Evolutionary conservation across 1,140 invertebrate genomes (phyloP).

Genomic region (Papilio aristodemus): DNA sequence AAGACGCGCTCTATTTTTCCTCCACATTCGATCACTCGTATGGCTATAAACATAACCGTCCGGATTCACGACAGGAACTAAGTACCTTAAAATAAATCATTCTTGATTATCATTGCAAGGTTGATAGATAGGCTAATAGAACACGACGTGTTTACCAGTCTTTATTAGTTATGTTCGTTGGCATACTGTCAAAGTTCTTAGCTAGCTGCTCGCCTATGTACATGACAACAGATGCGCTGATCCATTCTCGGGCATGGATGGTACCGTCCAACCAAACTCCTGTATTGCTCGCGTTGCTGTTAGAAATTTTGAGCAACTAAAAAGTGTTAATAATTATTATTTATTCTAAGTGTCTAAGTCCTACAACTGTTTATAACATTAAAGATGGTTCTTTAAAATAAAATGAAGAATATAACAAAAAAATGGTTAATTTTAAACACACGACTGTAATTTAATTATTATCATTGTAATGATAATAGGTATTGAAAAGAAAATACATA

Average conservation of each 20-base stretch:
- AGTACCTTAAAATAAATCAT: conserved; percentile 78
- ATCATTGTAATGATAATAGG: neutral
- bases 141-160: conserved; percentile 68
- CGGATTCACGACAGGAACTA: conserved; percentile 86
- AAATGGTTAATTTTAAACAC: too few relatives aligned
- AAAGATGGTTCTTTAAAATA: too few relatives aligned
- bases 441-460: too few relatives aligned
- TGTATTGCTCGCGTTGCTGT: conserved; percentile 75
- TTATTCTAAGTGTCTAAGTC: too few relatives aligned
- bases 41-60: conserved; percentile 86
- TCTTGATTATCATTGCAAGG: neutral
- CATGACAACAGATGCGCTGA: conserved; percentile 82
- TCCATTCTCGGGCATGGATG: conserved; percentile 86
- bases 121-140: conserved; percentile 17
- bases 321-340: conserved; percentile 43
- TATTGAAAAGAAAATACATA: conserved; percentile 37
- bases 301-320: conserved; percentile 71
- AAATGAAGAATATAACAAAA: too few relatives aligned
- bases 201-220: conserved; percentile 75
- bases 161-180: conserved; percentile 63
- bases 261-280: conserved; percentile 81
- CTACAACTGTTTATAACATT: too few relatives aligned
- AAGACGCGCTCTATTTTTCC: conserved; percentile 83
- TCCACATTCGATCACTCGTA: conserved; percentile 84
- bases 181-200: conserved; percentile 55